phyloP scores from a whole-genome alignment of 2,113 vertebrate genomes.

The Cryptotis parvus region DNA sequence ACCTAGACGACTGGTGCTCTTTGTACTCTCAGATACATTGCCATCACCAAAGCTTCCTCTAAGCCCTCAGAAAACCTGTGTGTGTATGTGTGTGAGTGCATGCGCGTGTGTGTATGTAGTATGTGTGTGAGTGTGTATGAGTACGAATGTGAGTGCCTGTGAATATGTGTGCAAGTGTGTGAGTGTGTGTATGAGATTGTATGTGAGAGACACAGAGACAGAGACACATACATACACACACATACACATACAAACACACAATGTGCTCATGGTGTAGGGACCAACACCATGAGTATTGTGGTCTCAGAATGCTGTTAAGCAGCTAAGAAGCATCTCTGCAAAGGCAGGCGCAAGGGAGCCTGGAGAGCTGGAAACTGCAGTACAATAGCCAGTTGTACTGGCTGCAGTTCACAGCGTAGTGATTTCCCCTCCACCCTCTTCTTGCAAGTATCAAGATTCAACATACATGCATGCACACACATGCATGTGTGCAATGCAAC shows the following conservation, averaged over 20 bases:
- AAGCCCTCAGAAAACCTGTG: neutral
- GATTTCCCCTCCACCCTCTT: neutral
- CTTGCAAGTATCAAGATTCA: constrained; percentile 2
- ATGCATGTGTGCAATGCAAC: neutral
- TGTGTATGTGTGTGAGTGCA: neutral
- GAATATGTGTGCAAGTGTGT: neutral
- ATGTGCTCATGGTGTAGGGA: neutral
- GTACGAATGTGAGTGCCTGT: too few relatives aligned
- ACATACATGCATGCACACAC: neutral
- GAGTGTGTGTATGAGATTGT: too few relatives aligned
- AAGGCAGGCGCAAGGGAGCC: neutral
- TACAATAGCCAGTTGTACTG: neutral
- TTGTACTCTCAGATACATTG: neutral
- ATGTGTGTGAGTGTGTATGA: too few relatives aligned
- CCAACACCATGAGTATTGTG: neutral
- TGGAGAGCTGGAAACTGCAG: neutral
- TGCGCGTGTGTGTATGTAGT: too few relatives aligned
- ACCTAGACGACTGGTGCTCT: constrained; percentile 15
- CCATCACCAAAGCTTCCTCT: neutral
- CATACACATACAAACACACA: too few relatives aligned
- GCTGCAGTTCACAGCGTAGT: neutral
- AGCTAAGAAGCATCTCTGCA: constrained; percentile 8
- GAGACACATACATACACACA: neutral
- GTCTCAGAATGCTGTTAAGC: neutral
- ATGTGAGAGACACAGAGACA: neutral